Evolutionary conservation across 2,113 vertebrate genomes (phyloP), one percentile per base, ranked within the genome.

Genomic region (Crocuta crocuta): DNA sequence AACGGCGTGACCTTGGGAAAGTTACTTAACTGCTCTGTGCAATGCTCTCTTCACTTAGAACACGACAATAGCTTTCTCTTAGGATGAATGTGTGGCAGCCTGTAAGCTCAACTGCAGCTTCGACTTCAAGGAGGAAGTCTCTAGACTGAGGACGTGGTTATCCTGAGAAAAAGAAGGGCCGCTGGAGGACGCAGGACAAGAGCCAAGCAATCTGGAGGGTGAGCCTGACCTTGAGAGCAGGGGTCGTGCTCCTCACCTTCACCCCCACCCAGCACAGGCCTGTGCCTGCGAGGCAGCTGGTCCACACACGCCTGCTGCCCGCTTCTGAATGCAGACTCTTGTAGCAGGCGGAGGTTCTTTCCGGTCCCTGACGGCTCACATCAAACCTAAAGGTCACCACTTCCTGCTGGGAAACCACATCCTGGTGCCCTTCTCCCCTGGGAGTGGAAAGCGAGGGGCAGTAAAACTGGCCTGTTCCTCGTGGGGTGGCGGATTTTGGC

Each of bases 361-460:
- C 48, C 12, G 13, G 88, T 19, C 43, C 53, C 71, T 0, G 2
- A 58, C 15, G 85, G 92, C 66, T 78, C 80, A 55, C 0, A 12
- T 78, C 81, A 95, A 76, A 93, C 31, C 55, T 85, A 79, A 95
- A 96, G 87, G 84, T 94, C 83, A 90, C 43, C 70, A 65, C 23
- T 96, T 97, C 86, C 83, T 74, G 31, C 35, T 91, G 66, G 91
- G 58, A 92, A 91, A 94, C 90, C 87, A 97, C 61, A 79, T 86
- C 73, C 94, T 70, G 48, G 68, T 73, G 45, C 88, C 78, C 33
- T 95, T 80, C 76, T 87, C 50, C 58, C 65, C 53, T 55, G 53
- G 68, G 71, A 16, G 55, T 55, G 45, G 55, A 85, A 80, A 45
- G 33, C 26, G 7, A 9, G 58, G 17, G 55, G 48, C 21, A 84